phyloP scores from a whole-genome alignment of 1,140 invertebrate genomes.

The Philopotamus ludificatus region DNA sequence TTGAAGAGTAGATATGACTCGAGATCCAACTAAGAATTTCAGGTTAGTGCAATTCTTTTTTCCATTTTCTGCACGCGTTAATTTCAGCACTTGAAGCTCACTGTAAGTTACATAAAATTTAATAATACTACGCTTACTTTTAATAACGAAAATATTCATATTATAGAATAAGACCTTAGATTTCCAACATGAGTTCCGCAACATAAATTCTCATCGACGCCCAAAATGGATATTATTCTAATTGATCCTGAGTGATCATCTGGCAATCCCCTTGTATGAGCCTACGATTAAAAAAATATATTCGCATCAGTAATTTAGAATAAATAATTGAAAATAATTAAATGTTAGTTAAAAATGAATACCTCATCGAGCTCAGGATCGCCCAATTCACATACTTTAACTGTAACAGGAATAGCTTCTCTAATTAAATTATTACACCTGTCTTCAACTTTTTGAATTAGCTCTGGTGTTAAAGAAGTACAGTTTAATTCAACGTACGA shows the following conservation, averaged over 20 bases:
- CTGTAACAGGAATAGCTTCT: constrained; percentile 59
- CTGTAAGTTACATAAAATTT: constrained; percentile 47
- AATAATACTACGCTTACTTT: not conserved
- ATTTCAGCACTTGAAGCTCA: constrained; percentile 77
- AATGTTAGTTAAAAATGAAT: constrained; percentile 22
- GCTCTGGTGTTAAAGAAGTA: constrained; percentile 51
- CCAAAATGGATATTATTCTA: constrained; percentile 70
- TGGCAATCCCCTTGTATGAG: constrained; percentile 68
- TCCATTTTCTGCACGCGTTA: constrained; percentile 68
- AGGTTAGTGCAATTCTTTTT: constrained; percentile 71
- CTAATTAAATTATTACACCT: constrained; percentile 69
- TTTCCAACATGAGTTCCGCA: constrained; percentile 84
- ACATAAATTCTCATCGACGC: constrained; percentile 77
- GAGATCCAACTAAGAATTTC: constrained; percentile 69
- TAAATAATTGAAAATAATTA: too few relatives aligned
- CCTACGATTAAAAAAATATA: constrained; percentile 45
- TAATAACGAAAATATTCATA: not conserved
- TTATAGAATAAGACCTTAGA: constrained; percentile 51
- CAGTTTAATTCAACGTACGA: constrained; percentile 65
- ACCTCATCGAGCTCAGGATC: constrained; percentile 61
- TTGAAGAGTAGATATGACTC: constrained; percentile 63
- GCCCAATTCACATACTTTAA: constrained; percentile 62
- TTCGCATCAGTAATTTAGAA: too few relatives aligned
- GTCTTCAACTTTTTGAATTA: constrained; percentile 60
- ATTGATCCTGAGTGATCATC: constrained; percentile 73